Evolutionary conservation across 2,797 vertebrate species (phyloP).

Genomic region (Arnoldichthys spilopterus): DNA sequence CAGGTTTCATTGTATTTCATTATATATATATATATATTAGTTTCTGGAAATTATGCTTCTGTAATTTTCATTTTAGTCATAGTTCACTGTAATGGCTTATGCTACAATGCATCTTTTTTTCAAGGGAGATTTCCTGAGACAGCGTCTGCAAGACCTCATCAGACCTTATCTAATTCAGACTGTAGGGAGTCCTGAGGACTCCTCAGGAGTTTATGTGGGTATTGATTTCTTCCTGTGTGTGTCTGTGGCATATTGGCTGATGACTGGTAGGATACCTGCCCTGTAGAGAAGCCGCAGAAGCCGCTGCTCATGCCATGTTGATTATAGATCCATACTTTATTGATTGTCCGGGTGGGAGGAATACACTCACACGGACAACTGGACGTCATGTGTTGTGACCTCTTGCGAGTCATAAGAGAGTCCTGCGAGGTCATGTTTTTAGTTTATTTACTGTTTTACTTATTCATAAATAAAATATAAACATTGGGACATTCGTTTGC

Average conservation of each 20-base stretch:
- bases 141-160: constrained; percentile 20
- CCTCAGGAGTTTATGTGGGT: constrained; percentile 42
- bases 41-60: not conserved
- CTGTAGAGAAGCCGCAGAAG: constrained; percentile 34
- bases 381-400: constrained; percentile 18
- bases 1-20: too few species aligned
- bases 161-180: constrained; percentile 24
- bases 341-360: constrained; percentile 30
- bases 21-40: too few species aligned
- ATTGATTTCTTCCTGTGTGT: constrained; percentile 61
- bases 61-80: not conserved
- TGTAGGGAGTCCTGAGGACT: constrained; percentile 30
- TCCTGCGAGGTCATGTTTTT: not conserved
- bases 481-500: too few species aligned
- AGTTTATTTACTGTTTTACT: not conserved
- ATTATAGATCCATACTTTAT: constrained; percentile 46
- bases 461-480: too few species aligned
- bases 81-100: too few species aligned
- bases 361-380: constrained; percentile 25
- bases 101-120: constrained; percentile 10
- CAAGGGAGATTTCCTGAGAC: constrained; percentile 28
- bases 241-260: constrained; percentile 52
- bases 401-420: constrained; percentile 20
- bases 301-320: constrained; percentile 47
- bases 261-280: constrained; percentile 41